Evolutionary conservation across 2,888 invertebrate genomes (phyloP), one percentile per base, ranked within the genome.

Genomic region (Listrodromus nycthemerus): DNA sequence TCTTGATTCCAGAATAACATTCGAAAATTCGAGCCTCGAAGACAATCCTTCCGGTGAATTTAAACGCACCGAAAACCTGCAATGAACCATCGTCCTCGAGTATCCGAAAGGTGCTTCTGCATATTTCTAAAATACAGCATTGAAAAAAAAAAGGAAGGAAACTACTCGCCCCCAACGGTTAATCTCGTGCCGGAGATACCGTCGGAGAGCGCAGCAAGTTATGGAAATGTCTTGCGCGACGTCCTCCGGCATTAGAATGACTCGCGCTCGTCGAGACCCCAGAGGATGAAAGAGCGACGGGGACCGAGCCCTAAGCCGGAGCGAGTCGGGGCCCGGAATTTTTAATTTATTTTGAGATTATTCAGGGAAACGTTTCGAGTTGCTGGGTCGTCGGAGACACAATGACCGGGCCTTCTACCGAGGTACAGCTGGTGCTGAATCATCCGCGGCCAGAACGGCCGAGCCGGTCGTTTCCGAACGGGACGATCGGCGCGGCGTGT

Each of bases 381-480:
- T 71, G 67, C 65, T 71, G 73, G 33, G 63, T 63, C 27, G 8
- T 27, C 16, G 37, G 65, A 74, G 77, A 30, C 30, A 63, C 55
- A 16, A n/a, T 61, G 61, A 27, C 61, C 55, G 55, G 48, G 67
- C 65, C 76, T 77, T 45, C 80, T 55, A 69, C 71, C 61, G 73
- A 70, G 80, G 73, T 88, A 87, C 90, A 91, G 91, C 90, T 90
- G 90, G 87, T 86, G 90, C 87, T 91, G 91, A 91, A 91, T 91
- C 91, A 91, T 91, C 88, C 78, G 79, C 66, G 74, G 10, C 48
- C 69, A 50, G 63, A 76, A 67, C 48, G 83, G 78, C 70, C 71
- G 33, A 58, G 76, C 75, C 80, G 71, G 74, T 80, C 67, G 77
- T 85, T 61, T 65, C 78, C 67, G 48, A 67, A 33, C 33, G 33